Conservation (phyloP, 2,888 invertebrate species). For the Aphidoletes aphidimyza region DNA sequence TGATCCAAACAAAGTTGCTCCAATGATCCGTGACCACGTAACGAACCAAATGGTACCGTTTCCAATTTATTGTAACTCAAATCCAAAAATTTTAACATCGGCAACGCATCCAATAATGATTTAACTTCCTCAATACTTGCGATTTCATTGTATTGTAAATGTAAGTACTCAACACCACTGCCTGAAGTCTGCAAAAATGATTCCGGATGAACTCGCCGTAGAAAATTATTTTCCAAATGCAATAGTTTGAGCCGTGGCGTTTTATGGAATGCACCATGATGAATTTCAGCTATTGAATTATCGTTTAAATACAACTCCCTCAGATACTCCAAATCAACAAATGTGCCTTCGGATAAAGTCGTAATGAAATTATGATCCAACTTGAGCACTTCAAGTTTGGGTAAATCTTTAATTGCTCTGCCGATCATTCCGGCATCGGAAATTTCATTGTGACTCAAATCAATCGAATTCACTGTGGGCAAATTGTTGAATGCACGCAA, state of each 20-base stretch:
- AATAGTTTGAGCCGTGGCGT: constrained; percentile 78
- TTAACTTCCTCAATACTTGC: constrained; percentile 79
- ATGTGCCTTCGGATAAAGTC: constrained; percentile 79
- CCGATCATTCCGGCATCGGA: constrained; percentile 85
- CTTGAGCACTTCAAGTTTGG: constrained; percentile 75
- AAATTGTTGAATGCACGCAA: constrained; percentile 77
- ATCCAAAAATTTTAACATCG: constrained; percentile 81
- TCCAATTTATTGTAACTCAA: constrained; percentile 81
- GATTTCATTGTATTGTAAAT: constrained; percentile 80
- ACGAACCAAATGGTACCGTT: constrained; percentile 80
- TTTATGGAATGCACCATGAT: constrained; percentile 83
- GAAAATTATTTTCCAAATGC: constrained; percentile 80
- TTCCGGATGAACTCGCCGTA: constrained; percentile 82
- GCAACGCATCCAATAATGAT: constrained; percentile 80
- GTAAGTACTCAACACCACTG: constrained; percentile 81
- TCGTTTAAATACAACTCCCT: constrained; percentile 75
- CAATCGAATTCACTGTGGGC: constrained; percentile 76
- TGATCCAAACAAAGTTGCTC: constrained; percentile 84
- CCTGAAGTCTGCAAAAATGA: constrained; percentile 81
- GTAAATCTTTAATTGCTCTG: constrained; percentile 78
- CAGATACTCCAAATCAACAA: constrained; percentile 79
- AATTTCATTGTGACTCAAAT: constrained; percentile 78
- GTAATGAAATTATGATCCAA: constrained; percentile 79
- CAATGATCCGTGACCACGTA: constrained; percentile 82
- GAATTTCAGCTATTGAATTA: constrained; percentile 79